phyloP scores from a whole-genome alignment of 2,113 vertebrate genomes.

The Pampusana beccarii region DNA sequence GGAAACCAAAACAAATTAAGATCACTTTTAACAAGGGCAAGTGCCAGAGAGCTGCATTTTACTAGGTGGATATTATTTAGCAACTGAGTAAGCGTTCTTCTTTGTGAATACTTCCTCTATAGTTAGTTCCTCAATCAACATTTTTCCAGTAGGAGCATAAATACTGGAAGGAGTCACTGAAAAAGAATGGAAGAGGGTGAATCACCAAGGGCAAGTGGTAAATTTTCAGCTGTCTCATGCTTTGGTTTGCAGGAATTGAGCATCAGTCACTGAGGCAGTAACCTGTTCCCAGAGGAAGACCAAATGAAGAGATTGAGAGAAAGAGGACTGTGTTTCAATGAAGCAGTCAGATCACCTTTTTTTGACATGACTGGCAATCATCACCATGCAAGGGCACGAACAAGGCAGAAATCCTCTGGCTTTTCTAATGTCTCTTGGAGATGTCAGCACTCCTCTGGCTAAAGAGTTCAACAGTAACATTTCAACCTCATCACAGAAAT shows the following conservation, averaged over 20 bases:
- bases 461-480: background rate
- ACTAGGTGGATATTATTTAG: background rate
- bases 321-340: background rate
- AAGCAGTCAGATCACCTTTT: background rate
- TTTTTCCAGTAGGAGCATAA: background rate
- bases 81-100: background rate
- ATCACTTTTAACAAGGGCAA: background rate
- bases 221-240: background rate
- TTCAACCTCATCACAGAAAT: background rate
- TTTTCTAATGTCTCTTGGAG: background rate
- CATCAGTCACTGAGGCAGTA: background rate
- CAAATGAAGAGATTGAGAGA: background rate
- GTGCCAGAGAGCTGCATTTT: background rate
- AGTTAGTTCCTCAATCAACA: background rate
- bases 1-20: background rate
- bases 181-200: slow-evolving; percentile 1
- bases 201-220: background rate
- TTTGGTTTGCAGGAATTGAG: background rate
- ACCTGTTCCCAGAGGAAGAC: background rate
- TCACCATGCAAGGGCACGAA: background rate
- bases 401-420: background rate
- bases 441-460: background rate
- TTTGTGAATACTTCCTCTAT: background rate
- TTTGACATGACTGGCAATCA: background rate
- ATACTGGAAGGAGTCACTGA: background rate